Base-by-base conservation (phyloP, 2,797 vertebrate species). In the Scarus forsteni region DNA sequence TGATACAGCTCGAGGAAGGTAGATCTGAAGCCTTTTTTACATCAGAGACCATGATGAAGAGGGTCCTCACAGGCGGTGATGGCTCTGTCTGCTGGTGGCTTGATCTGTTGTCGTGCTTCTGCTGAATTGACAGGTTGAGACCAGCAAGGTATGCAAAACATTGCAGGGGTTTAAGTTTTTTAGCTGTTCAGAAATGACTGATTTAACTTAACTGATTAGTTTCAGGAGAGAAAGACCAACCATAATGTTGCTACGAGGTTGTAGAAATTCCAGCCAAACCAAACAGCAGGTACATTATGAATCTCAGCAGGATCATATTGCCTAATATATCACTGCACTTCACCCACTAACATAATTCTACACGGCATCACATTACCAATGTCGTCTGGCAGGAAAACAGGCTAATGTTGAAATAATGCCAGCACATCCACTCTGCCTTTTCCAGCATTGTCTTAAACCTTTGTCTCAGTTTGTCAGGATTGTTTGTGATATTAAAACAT, bases 241-340 rank as follows among this genome's bases (percentile, higher is more conserved):
- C 35, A 64, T 38, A 36, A 34, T 44, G 54, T 52, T 73, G 49
- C 13, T 65, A 44, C 36, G 44, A 45, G 83, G 75, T 77, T 60
- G 6, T 8, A 65, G 59, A 73, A 67, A 73, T 40, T 10, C n/a
- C 5, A 71, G 80, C 73, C 77, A 87, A 75, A 64, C 70, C n/a
- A 63, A 86, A 81, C 81, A 86, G 75, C 65, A 78, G 83, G 73
- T 66, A 68, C 55, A 72, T 81, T 71, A 83, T 82, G 52, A 51
- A 52, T 84, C 84, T 81, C 77, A 67, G 67, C 62, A 75, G 82
- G 74, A 75, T 79, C 61, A 42, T 76, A 61, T 57, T 19, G 3
- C 57, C 52, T 55, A 59, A 77, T 73, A 63, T 73, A 73, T 84
- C 72, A 73, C 39, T 77, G 56, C 46, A 40, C 54, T 70, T 66